A percentile compares a stretch with the other conserved stretches of the same genome.
Conservation (phyloP, 1,140 invertebrate genomes). For the Dendroctonus valens region DNA sequence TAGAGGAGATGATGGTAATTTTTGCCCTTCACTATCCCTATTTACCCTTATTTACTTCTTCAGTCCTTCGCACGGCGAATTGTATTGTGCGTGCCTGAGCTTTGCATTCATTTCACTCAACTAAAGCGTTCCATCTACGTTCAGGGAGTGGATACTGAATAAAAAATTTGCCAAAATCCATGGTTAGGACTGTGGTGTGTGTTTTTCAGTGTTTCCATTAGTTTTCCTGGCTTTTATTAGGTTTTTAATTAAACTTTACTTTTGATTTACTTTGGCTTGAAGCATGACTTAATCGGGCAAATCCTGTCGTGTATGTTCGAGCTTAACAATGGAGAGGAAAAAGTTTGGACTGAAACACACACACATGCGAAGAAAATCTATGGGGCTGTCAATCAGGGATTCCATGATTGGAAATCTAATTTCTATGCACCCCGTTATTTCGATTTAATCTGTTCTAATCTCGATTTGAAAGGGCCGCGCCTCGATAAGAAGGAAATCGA, state of each 20-base stretch:
- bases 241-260: neutral
- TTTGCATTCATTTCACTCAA: neutral
- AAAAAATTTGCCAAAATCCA: neutral
- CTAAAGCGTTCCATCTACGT: too few species aligned
- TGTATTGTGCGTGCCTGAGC: conserved; percentile 16
- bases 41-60: conserved; percentile 11
- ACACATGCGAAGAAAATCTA: conserved; percentile 25
- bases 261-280: too few species aligned
- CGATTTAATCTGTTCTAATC: conserved; percentile 40
- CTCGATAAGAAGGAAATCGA: conserved; percentile 23
- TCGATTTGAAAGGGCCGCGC: conserved; percentile 32
- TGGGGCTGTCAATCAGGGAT: neutral
- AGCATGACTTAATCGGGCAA: too few species aligned
- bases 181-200: neutral
- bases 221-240: neutral
- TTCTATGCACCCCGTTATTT: conserved; percentile 42
- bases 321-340: neutral
- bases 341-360: conserved; percentile 11
- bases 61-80: conserved; percentile 22
- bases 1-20: conserved; percentile 27
- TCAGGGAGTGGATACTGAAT: neutral
- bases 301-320: neutral
- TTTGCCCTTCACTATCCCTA: conserved; percentile 27
- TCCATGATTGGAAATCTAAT: conserved; percentile 35
- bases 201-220: neutral